Percentiles rank a stretch among this genome's conserved stretches.
phyloP scores from a whole-genome alignment of 2,113 vertebrate genomes.

The Trematomus loennbergii region DNA sequence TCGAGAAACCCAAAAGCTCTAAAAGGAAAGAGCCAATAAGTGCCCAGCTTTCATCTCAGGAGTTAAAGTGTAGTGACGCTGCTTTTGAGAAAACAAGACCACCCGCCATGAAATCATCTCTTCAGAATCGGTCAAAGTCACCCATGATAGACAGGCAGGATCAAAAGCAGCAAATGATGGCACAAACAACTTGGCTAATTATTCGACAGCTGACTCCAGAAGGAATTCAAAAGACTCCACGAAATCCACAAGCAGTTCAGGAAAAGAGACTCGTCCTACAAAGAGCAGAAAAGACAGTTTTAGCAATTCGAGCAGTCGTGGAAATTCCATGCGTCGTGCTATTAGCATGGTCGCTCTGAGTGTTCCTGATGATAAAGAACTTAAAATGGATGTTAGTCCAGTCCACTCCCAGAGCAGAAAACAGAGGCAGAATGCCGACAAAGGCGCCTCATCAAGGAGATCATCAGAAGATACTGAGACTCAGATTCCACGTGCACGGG shows the following conservation, averaged over 20 bases:
- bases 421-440: constrained; percentile 53
- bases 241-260: constrained; percentile 38
- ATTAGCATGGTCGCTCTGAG: constrained; percentile 78
- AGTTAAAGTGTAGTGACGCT: constrained; percentile 40
- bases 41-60: constrained; percentile 49
- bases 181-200: constrained; percentile 42
- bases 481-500: constrained; percentile 70
- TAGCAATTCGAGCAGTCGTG: constrained; percentile 57
- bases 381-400: constrained; percentile 52
- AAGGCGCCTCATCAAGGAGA: constrained; percentile 33
- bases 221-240: constrained; percentile 61
- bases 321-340: constrained; percentile 67
- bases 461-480: constrained; percentile 57
- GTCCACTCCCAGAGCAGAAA: constrained; percentile 66
- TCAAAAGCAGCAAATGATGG: constrained; percentile 38
- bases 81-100: constrained; percentile 58
- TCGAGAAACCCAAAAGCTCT: constrained; percentile 60
- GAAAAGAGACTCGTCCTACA: constrained; percentile 54
- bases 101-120: constrained; percentile 41
- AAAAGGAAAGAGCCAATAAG: constrained; percentile 65
- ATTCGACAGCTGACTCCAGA: constrained; percentile 36
- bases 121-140: constrained; percentile 53
- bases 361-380: constrained; percentile 58
- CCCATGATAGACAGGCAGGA: constrained; percentile 45
- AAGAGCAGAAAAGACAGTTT: constrained; percentile 70